phyloP scores from a whole-genome alignment of 2,797 vertebrate genomes.

The Myripristis murdjan region DNA sequence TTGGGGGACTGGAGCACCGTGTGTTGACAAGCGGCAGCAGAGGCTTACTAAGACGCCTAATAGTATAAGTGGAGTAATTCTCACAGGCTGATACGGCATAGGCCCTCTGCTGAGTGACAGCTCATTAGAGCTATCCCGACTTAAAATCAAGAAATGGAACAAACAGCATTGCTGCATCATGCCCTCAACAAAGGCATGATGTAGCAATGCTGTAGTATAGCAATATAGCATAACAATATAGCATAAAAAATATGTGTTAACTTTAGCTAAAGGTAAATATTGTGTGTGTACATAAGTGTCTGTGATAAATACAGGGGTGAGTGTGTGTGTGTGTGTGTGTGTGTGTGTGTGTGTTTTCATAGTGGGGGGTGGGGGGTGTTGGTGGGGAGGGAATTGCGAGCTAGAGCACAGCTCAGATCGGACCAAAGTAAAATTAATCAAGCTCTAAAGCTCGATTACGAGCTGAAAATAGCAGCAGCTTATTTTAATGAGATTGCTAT shows the following conservation, averaged over 20 bases:
- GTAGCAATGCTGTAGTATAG: too few species aligned
- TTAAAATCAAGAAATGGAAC: slow-evolving; percentile 3
- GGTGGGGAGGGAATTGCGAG: too few species aligned
- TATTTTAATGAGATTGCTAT: slow-evolving; percentile 92
- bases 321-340: too few species aligned
- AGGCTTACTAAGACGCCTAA: slow-evolving; percentile 36
- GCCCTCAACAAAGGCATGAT: slow-evolving; percentile 18
- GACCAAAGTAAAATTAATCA: slow-evolving; percentile 88
- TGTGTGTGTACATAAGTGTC: background rate
- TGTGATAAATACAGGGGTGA: background rate
- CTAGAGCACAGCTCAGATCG: slow-evolving; percentile 73
- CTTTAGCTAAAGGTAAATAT: background rate
- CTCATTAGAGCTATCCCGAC: slow-evolving; percentile 21
- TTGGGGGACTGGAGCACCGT: slow-evolving; percentile 33
- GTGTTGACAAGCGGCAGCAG: slow-evolving; percentile 33
- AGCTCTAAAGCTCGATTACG: slow-evolving; percentile 88
- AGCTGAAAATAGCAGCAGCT: slow-evolving; percentile 91
- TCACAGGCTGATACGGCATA: background rate
- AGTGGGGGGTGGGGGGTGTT: background rate
- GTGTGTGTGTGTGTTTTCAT: too few species aligned
- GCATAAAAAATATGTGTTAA: too few species aligned
- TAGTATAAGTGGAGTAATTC: background rate
- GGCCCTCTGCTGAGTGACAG: background rate
- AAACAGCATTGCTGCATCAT: background rate
- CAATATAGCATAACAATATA: too few species aligned